Conservation (phyloP, 2,113 vertebrate genomes). For the Craseonycteris thonglongyai region DNA sequence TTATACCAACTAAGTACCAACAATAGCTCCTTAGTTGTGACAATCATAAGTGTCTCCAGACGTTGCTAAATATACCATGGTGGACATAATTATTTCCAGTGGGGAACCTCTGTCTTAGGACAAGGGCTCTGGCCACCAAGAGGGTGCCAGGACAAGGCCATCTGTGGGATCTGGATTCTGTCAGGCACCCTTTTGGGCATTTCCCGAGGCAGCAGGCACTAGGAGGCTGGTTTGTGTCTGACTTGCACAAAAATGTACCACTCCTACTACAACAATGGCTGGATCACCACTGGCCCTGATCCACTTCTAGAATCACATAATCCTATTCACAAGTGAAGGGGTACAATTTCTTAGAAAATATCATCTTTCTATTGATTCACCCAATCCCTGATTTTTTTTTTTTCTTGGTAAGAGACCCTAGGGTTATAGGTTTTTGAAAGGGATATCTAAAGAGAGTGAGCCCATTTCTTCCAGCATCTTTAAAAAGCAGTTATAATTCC, state of each 20-base stretch:
- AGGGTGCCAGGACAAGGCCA: not conserved
- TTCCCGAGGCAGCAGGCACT: not conserved
- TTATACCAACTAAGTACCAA: not conserved
- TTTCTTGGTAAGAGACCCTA: slow-evolving; percentile 7
- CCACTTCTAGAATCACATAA: slow-evolving; percentile 19
- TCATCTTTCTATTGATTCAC: slow-evolving; percentile 39
- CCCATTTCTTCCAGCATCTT: not conserved
- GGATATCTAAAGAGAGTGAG: not conserved
- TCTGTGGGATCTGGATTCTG: not conserved
- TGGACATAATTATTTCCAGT: not conserved
- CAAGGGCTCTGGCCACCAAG: not conserved
- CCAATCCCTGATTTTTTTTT: slow-evolving; percentile 46
- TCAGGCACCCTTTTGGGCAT: not conserved
- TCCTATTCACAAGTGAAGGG: slow-evolving; percentile 12
- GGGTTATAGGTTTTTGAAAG: not conserved
- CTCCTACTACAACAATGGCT: slow-evolving; percentile 26
- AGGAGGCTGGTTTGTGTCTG: not conserved
- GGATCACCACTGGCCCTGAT: not conserved
- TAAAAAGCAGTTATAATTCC: not conserved
- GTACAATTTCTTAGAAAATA: slow-evolving; percentile 20
- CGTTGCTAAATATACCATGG: not conserved
- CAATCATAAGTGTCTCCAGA: not conserved
- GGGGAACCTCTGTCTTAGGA: not conserved
- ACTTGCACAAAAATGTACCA: slow-evolving; percentile 30
- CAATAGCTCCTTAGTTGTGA: not conserved